Base-by-base conservation (phyloP, 2,888 invertebrate species). In the Melieria omissa region DNA sequence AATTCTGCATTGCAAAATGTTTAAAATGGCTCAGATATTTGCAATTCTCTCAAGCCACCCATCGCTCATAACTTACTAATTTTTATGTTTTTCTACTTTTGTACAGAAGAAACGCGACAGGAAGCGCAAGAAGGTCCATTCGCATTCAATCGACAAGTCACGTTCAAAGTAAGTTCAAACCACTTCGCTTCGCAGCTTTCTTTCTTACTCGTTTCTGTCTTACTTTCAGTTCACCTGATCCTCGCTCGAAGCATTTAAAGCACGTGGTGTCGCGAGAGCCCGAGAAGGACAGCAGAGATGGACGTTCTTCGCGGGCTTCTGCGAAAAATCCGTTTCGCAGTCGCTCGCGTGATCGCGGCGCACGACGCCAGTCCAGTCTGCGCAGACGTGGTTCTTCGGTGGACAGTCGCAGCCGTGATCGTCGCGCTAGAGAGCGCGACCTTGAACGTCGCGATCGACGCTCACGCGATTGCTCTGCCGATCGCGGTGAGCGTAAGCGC, bases 91-190 rank as follows among this genome's bases (percentile, higher is more conserved):
- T 29, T 29, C 72, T 79, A 80, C 68, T 78, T 76, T 81, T 82
- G 79, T 79, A 86, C 88, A 91, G 89, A 91, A 90, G 86, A 90
- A 89, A 85, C 88, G 88, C 76, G 82, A 83, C 69, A 90, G 90
- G 86, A 90, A 89, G 87, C 90, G 89, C 82, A 88, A 88, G 88
- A 90, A 89, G 85, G 88, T 88, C 76, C 81, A 83, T 65, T 88
- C 88, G 75, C 88, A 88, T 70, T 87, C 88, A 57, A 88, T 89
- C 64, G 89, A 89, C 71, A 89, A 89, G 81, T 89, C 90, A 42
- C 87, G 89, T 78, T 89, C 89, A 75, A 90, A 89, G 91, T 91
- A 83, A 82, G 81, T 78, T 70, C 16, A 5, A 58, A 41, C 41
- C n/a, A 47, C 58, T 65, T 60, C 3, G 12, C 14, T 29, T 41